Conservation (phyloP, 2,888 invertebrate species). For the Ophion obscuratus region DNA sequence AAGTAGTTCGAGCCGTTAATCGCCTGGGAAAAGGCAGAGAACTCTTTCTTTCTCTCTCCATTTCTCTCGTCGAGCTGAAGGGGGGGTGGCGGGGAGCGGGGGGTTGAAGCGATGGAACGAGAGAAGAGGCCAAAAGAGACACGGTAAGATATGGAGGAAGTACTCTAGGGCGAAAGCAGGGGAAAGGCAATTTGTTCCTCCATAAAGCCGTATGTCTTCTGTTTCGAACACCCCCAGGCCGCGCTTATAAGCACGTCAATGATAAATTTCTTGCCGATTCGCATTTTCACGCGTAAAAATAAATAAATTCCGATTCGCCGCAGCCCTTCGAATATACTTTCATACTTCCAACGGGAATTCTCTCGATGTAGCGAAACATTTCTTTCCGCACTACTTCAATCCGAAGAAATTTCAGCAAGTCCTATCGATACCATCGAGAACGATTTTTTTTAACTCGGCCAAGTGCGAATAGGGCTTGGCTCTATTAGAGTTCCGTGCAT, state of each 20-base stretch:
- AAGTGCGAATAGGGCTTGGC: too few relatives aligned
- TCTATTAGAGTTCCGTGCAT: too few relatives aligned
- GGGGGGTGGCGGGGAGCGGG: background rate
- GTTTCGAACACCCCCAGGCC: slow-evolving; percentile 58
- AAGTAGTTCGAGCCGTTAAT: slow-evolving; percentile 75
- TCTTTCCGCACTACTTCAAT: background rate
- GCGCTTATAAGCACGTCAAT: slow-evolving; percentile 52
- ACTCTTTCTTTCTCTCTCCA: slow-evolving; percentile 8
- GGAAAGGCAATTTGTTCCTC: slow-evolving; percentile 66
- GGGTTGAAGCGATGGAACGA: slow-evolving; percentile 50
- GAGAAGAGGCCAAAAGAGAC: slow-evolving; percentile 63
- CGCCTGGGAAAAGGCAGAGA: slow-evolving; percentile 64
- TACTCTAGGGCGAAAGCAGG: slow-evolving; percentile 41
- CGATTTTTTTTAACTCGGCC: too few relatives aligned
- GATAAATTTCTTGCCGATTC: slow-evolving; percentile 63
- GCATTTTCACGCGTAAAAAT: slow-evolving; percentile 25
- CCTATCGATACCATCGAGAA: background rate
- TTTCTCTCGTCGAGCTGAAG: slow-evolving; percentile 8
- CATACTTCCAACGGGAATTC: slow-evolving; percentile 21
- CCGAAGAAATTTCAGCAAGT: background rate
- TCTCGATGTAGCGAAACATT: slow-evolving; percentile 2
- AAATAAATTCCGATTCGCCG: slow-evolving; percentile 15
- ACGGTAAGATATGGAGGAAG: slow-evolving; percentile 51
- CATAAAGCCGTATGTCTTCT: slow-evolving; percentile 63
- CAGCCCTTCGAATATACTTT: slow-evolving; percentile 17